A percentile compares a stretch with the other conserved stretches of the same genome.
These are phyloP conservation scores for Pygoscelis antarcticus DNA, from an alignment of 2,113 vertebrate species.

Conservation along the genomic window DNA sequence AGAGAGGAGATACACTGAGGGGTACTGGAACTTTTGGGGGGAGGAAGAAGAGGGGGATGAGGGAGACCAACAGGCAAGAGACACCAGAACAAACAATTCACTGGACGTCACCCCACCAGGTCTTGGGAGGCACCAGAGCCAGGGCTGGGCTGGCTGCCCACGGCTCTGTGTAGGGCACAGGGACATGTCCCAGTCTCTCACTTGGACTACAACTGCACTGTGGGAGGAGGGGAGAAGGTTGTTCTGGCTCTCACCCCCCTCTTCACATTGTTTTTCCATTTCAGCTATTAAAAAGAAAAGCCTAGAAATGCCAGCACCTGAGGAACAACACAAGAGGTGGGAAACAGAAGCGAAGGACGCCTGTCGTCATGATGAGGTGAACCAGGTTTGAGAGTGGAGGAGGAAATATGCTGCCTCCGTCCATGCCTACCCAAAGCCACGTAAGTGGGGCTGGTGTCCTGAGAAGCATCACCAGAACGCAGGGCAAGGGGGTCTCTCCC, in stretches of 20 bases:
- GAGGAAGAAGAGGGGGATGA: background rate
- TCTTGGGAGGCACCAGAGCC: background rate
- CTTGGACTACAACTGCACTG: background rate
- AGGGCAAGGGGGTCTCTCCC: rapidly evolving
- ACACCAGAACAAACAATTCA: background rate
- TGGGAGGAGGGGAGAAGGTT: background rate
- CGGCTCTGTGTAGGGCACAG: background rate
- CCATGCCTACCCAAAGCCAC: background rate
- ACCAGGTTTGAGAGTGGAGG: background rate
- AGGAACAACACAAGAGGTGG: background rate
- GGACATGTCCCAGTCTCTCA: rapidly evolving
- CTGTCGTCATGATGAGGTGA: background rate
- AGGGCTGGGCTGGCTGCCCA: background rate
- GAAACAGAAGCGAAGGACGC: background rate
- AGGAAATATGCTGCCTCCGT: background rate
- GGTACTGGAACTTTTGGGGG: background rate
- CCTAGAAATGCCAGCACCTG: background rate
- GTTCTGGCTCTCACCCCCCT: background rate
- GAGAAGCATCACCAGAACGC: background rate
- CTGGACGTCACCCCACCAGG: background rate
- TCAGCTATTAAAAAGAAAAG: background rate
- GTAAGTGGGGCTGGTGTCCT: rapidly evolving
- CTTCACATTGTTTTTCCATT: background rate
- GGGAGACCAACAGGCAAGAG: background rate
- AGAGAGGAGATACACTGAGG: background rate